These are phyloP conservation scores for Pomatostomus ruficeps DNA, from an alignment of 2,113 vertebrate genomes.

Conservation along the genomic window DNA sequence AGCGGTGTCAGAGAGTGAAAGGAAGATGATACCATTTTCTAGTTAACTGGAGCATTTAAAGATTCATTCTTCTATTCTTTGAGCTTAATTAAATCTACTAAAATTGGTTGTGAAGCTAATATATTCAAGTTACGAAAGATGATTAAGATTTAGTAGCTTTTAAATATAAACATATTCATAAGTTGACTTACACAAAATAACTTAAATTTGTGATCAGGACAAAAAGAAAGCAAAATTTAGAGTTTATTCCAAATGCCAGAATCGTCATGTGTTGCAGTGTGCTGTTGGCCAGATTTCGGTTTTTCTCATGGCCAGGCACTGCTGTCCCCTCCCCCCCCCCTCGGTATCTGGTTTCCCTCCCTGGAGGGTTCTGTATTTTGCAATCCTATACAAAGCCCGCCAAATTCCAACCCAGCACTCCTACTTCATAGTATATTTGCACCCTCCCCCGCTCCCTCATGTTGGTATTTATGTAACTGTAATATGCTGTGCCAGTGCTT, in stretches of 20 bases:
- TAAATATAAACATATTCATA: background rate
- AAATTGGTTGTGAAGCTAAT: slow-evolving; percentile 17
- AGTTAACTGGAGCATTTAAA: slow-evolving; percentile 70
- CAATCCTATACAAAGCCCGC: too few relatives aligned
- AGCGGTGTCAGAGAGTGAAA: slow-evolving; percentile 13
- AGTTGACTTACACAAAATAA: background rate
- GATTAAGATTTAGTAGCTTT: background rate
- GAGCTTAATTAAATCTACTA: slow-evolving; percentile 49
- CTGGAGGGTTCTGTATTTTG: too few relatives aligned
- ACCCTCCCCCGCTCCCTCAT: too few relatives aligned
- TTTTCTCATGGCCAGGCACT: too few relatives aligned
- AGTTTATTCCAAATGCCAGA: background rate
- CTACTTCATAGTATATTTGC: too few relatives aligned
- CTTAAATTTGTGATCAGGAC: background rate
- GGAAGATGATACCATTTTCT: slow-evolving; percentile 65
- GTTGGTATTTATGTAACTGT: too few relatives aligned
- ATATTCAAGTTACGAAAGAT: slow-evolving; percentile 6
- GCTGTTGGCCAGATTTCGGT: too few relatives aligned
- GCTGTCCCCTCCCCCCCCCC: too few relatives aligned
- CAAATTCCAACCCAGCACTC: too few relatives aligned
- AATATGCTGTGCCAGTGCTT: too few relatives aligned
- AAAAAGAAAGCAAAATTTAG: background rate
- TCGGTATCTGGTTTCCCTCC: too few relatives aligned
- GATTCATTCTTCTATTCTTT: slow-evolving; percentile 45
- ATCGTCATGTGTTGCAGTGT: too few relatives aligned